Evolutionary conservation across 2,113 vertebrate species (phyloP), one percentile per base, ranked within the genome.

Genomic region (Podilymbus podiceps): DNA sequence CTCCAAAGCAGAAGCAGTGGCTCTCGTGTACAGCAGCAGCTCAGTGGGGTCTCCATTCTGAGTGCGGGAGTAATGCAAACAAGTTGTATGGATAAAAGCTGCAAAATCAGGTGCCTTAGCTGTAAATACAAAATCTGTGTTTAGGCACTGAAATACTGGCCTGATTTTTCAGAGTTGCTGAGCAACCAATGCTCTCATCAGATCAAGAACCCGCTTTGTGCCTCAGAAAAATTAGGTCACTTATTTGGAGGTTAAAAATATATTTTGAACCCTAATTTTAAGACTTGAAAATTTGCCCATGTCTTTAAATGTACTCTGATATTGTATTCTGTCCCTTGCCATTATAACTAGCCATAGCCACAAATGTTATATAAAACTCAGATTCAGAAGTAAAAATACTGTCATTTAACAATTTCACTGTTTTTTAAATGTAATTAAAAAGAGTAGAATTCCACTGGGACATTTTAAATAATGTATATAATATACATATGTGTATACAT

Each of bases 381-480:
- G 31, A 67, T 64, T 63, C 79, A 81, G 76, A 97, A 97, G 69
- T 15, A 87, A 78, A 87, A 96, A 30, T 49, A 19, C 3, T 50
- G 18, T 96, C 52, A 64, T 68, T 97, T 97, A 96, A 97, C 93
- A 74, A 90, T 89, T 90, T 95, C 69, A 80, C 64, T 78, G 66
- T 93, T 98, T 97, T 94, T 69, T 96, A 93, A 96, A 79, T 49
- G 88, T 85, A 95, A 83, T 97, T 97, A 95, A 97, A 98, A 96
- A 89, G 85, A 94, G 74, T 21, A 84, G 88, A 96, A 96, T 91
- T 96, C 96, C 87, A 69, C 40, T 24, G 97, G 97, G 97, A 95
- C 94, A 46, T 92, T 92, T 93, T 72, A 89, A 95, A 89, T 94
- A 92, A 91, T 59, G 33, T 85, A 55, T 83, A 93, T 91, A 82